Percentiles rank a stretch among this genome's conserved stretches.
Conservation (phyloP, 2,797 vertebrate genomes). For the Momotus momota region DNA sequence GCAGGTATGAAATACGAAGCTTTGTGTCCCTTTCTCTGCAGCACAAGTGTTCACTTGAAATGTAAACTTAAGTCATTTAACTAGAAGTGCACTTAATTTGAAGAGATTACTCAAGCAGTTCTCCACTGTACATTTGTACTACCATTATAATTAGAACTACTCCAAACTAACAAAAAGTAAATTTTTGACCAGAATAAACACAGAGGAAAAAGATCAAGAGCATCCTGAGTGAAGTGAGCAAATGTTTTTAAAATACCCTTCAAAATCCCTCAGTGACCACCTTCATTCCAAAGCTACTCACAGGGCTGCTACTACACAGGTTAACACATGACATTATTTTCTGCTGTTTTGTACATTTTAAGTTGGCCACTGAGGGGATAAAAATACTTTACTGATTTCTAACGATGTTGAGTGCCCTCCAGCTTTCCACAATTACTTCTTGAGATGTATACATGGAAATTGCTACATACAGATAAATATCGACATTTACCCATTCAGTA, state of each 20-base stretch:
- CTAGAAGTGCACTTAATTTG: constrained; percentile 72
- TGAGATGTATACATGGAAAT: background rate
- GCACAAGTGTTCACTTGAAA: constrained; percentile 39
- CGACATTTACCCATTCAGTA: background rate
- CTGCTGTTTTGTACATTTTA: background rate
- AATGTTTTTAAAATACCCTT: constrained; percentile 13
- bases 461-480: background rate
- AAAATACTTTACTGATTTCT: background rate
- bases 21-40: background rate
- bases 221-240: background rate
- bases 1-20: background rate
- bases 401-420: background rate
- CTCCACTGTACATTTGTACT: constrained; percentile 57
- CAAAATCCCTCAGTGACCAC: background rate
- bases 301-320: background rate
- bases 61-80: constrained; percentile 68
- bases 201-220: background rate
- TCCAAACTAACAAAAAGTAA: constrained; percentile 61
- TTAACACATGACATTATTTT: background rate
- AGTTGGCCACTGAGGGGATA: background rate
- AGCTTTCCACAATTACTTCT: background rate
- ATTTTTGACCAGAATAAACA: constrained; percentile 49
- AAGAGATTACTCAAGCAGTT: constrained; percentile 67
- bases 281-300: background rate
- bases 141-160: constrained; percentile 53